These are phyloP conservation scores for Mythimna vitellina DNA, from an alignment of 2,888 invertebrate species.

Conservation along the genomic window DNA sequence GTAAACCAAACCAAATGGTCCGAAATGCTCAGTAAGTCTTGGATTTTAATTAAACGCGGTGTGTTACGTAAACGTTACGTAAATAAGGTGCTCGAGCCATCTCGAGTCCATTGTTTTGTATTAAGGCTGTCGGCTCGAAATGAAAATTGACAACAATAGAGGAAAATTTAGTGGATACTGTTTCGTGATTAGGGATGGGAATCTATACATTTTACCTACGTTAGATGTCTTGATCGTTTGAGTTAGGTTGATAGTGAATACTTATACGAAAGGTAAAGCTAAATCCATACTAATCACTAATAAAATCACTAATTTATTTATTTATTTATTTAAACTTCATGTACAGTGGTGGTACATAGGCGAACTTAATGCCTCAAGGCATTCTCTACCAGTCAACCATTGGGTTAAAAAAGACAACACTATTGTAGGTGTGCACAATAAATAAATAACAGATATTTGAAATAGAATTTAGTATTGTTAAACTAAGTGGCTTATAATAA, in stretches of 20 bases:
- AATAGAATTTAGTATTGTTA: too few relatives aligned
- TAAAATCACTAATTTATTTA: too few relatives aligned
- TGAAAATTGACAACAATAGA: slow-evolving; percentile 58
- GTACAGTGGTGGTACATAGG: too few relatives aligned
- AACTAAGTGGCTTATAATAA: too few relatives aligned
- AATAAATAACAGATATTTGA: too few relatives aligned
- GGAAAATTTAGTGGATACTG: slow-evolving; percentile 46
- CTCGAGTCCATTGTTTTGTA: slow-evolving; percentile 51
- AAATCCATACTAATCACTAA: too few relatives aligned
- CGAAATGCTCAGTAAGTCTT: slow-evolving; percentile 41
- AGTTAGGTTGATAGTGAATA: neutral
- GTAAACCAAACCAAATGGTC: slow-evolving; percentile 49
- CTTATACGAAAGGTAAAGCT: too few relatives aligned
- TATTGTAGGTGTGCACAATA: too few relatives aligned
- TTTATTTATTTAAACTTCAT: too few relatives aligned
- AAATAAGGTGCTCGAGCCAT: slow-evolving; percentile 48
- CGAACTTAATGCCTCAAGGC: too few relatives aligned
- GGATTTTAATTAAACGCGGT: slow-evolving; percentile 63
- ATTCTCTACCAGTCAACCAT: too few relatives aligned
- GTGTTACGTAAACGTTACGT: slow-evolving; percentile 62
- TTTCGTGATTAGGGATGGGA: neutral
- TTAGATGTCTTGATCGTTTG: slow-evolving; percentile 1
- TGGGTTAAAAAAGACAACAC: too few relatives aligned
- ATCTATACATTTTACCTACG: slow-evolving; percentile 6
- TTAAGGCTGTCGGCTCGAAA: slow-evolving; percentile 48